These are phyloP conservation scores for Tenebrio molitor DNA, from an alignment of 1,140 invertebrate species.

Conservation along the genomic window DNA sequence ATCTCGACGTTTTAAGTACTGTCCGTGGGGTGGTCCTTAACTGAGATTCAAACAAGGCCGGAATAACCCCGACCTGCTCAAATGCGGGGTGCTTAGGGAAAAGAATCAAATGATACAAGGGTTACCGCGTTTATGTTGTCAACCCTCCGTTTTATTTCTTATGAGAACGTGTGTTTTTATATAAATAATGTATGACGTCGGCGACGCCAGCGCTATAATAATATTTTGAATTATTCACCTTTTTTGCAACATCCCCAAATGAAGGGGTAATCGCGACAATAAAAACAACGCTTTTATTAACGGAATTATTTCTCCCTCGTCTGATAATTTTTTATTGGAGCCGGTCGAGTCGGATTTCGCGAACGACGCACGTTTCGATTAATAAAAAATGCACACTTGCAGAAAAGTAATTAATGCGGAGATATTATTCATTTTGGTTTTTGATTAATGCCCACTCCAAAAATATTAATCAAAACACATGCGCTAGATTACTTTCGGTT, in stretches of 20 bases:
- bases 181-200: conserved; percentile 25
- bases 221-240: conserved; percentile 28
- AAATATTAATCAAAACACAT: conserved; percentile 59
- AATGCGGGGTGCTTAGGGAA: conserved; percentile 15
- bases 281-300: background rate
- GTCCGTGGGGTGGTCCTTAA: background rate
- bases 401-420: conserved; percentile 52
- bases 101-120: conserved; percentile 34
- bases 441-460: conserved; percentile 57
- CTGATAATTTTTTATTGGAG: background rate
- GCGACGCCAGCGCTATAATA: conserved; percentile 6
- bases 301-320: background rate
- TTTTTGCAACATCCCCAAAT: conserved; percentile 17
- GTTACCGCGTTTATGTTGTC: conserved; percentile 26
- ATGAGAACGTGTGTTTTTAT: conserved; percentile 38
- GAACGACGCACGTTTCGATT: conserved; percentile 38
- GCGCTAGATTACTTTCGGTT: conserved; percentile 54
- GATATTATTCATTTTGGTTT: conserved; percentile 53
- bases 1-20: conserved; percentile 18
- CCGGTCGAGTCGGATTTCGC: too few species aligned
- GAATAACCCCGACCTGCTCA: conserved; percentile 5
- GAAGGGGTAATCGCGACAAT: conserved; percentile 7
- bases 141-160: conserved; percentile 30
- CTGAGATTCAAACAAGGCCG: background rate
- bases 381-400: conserved; percentile 51